Conservation (phyloP, 1,140 invertebrate genomes). For the Chrysoperla carnea region DNA sequence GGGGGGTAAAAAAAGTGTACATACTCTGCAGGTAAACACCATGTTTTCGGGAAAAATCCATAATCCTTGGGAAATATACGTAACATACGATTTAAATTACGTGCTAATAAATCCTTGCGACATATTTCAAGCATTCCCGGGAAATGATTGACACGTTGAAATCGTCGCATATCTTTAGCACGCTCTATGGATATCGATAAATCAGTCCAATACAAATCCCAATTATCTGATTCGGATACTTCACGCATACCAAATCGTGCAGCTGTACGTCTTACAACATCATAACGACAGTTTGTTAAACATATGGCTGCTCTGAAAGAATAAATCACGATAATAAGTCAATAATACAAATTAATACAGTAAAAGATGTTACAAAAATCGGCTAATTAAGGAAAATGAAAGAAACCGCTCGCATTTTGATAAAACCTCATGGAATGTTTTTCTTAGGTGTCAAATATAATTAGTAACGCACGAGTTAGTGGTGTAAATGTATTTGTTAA, state of each 20-base stretch:
- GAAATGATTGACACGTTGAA: slow-evolving; percentile 80
- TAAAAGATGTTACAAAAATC: no score
- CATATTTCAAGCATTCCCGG: slow-evolving; percentile 86
- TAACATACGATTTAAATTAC: slow-evolving; percentile 72
- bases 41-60: slow-evolving; percentile 84
- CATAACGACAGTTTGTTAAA: slow-evolving; percentile 53
- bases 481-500: no score
- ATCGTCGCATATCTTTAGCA: slow-evolving; percentile 78
- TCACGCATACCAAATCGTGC: slow-evolving; percentile 59
- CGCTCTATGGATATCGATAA: slow-evolving; percentile 61
- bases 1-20: slow-evolving; percentile 8
- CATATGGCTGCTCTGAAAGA: slow-evolving; percentile 31
- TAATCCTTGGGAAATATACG: slow-evolving; percentile 76
- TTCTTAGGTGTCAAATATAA: no score
- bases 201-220: slow-evolving; percentile 85
- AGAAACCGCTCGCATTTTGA: no score
- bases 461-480: no score
- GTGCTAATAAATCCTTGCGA: slow-evolving; percentile 65
- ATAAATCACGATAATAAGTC: no score
- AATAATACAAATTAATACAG: no score
- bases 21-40: slow-evolving; percentile 83
- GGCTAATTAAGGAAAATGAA: no score
- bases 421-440: no score
- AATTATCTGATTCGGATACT: slow-evolving; percentile 59
- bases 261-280: slow-evolving; percentile 49